Evolutionary conservation across 1,140 invertebrate genomes (phyloP).

Genomic region (Delia radicum): DNA sequence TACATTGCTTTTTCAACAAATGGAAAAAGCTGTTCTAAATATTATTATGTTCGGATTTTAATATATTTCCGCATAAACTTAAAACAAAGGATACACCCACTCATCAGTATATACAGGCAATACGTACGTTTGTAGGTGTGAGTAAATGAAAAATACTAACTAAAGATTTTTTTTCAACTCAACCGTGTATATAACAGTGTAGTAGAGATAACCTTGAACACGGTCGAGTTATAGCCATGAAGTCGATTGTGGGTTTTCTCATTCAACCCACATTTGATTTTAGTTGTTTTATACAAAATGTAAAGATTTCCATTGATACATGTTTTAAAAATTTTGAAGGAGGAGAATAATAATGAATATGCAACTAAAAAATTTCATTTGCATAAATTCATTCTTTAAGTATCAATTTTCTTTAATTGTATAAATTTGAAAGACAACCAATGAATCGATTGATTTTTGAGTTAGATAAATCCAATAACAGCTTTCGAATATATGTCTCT

Average conservation of each 20-base stretch:
- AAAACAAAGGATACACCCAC: neutral
- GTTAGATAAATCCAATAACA: too few species aligned
- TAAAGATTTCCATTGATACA: too few species aligned
- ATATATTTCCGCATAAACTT: slow-evolving; percentile 14
- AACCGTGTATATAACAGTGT: neutral
- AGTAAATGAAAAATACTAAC: neutral
- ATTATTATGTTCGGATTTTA: slow-evolving; percentile 8
- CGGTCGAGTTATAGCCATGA: neutral
- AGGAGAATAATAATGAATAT: too few species aligned
- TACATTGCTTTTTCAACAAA: neutral
- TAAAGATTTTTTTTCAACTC: neutral
- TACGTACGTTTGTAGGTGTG: neutral
- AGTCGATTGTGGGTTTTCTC: neutral
- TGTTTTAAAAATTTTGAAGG: too few species aligned
- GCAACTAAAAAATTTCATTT: too few species aligned
- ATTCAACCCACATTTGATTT: neutral
- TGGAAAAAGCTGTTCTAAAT: neutral
- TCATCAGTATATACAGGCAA: neutral
- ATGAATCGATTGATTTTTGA: too few species aligned
- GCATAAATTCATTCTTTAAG: too few species aligned
- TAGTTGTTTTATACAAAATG: neutral
- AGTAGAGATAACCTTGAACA: neutral
- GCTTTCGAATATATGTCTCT: too few species aligned
- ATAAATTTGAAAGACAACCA: too few species aligned
- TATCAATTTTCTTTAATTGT: too few species aligned